phyloP scores from a whole-genome alignment of 1,140 invertebrate genomes.

The Temnothorax longispinosus region DNA sequence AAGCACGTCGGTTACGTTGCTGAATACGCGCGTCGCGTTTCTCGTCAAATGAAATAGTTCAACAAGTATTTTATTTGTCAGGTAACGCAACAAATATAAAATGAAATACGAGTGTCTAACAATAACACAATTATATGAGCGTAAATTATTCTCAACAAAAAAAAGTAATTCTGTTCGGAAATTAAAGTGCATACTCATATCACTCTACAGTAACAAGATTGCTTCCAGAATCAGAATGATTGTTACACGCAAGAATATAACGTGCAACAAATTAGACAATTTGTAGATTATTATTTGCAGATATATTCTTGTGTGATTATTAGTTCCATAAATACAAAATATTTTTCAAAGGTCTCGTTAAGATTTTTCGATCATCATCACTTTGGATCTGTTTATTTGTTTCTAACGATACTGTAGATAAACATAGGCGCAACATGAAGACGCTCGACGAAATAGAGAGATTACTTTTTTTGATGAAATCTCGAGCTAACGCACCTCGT shows the following conservation, averaged over 20 bases:
- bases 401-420: not conserved
- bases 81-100: not conserved
- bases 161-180: not conserved
- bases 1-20: conserved; percentile 12
- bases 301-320: not conserved
- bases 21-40: conserved; percentile 20
- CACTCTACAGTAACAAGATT: not conserved
- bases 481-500: not conserved
- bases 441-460: not conserved
- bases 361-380: not conserved
- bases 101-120: not conserved
- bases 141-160: not conserved
- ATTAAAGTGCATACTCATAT: not conserved
- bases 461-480: conserved; percentile 28
- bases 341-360: not conserved
- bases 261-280: not conserved
- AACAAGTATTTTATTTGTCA: conserved; percentile 24
- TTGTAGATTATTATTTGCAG: not conserved
- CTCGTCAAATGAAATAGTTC: conserved; percentile 24
- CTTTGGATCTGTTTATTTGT: not conserved
- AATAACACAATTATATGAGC: not conserved
- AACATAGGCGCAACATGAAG: not conserved
- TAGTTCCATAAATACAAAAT: not conserved
- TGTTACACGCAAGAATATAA: not conserved
- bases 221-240: not conserved